These are phyloP conservation scores for Papilio protenor DNA, from an alignment of 2,888 invertebrate genomes.

Conservation along the genomic window DNA sequence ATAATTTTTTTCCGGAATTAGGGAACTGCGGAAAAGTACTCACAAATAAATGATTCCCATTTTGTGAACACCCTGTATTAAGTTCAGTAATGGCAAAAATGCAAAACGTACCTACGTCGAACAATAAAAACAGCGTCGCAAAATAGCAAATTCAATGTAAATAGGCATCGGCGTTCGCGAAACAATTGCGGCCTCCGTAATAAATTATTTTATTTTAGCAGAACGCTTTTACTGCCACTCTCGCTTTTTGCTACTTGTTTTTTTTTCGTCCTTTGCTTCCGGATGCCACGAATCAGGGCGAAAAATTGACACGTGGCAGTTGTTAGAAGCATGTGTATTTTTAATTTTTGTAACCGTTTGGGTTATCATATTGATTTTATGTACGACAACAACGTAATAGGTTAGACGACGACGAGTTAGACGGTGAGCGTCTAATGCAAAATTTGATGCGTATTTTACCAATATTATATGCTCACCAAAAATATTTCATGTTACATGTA, in stretches of 20 bases:
- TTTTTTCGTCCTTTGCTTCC: conserved; percentile 64
- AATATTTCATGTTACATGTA: too few species aligned
- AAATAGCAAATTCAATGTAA: conserved; percentile 59
- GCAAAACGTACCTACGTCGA: conserved; percentile 43
- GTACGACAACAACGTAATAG: background rate
- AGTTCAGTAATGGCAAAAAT: conserved; percentile 41
- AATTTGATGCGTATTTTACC: background rate
- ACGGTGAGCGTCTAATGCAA: background rate
- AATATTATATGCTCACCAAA: too few species aligned
- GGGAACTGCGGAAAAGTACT: background rate
- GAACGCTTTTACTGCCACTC: conserved; percentile 67
- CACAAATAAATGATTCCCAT: background rate
- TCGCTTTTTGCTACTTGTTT: conserved; percentile 74
- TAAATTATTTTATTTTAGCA: conserved; percentile 72
- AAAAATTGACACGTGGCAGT: conserved; percentile 74
- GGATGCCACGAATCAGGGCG: conserved; percentile 58
- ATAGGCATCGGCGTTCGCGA: conserved; percentile 52
- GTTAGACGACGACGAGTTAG: background rate
- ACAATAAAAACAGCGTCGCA: conserved; percentile 58
- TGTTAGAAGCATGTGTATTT: conserved; percentile 53
- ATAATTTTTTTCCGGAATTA: background rate
- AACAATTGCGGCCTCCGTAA: conserved; percentile 62
- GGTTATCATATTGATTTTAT: background rate
- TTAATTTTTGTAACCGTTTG: background rate
- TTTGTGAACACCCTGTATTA: conserved; percentile 12